Evolutionary conservation across 2,113 vertebrate species (phyloP).

Genomic region (Toxotes jaculatrix): DNA sequence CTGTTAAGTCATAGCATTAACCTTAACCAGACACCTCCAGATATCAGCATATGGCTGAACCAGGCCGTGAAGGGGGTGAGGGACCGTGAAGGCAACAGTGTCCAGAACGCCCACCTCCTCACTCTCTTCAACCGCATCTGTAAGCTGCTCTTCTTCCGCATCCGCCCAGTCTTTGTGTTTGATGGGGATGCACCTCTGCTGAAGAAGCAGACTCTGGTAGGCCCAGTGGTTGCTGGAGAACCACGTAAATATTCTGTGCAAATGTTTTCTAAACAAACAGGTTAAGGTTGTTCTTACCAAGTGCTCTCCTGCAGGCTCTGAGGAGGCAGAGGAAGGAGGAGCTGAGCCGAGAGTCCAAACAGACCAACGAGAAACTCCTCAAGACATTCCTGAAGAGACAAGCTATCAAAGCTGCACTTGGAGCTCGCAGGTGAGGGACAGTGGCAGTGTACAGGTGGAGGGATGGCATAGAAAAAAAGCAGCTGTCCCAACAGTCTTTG

Average conservation of each 20-base stretch:
- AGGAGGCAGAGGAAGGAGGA: conserved; percentile 93
- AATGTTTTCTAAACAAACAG: neutral
- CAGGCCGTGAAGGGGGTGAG: conserved; percentile 96
- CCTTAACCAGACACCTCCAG: conserved; percentile 83
- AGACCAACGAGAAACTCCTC: conserved; percentile 93
- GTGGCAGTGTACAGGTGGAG: neutral
- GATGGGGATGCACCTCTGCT: conserved; percentile 95
- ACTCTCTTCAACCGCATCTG: conserved; percentile 95
- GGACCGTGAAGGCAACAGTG: conserved; percentile 87
- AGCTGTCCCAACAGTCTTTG: neutral
- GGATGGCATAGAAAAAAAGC: too few relatives aligned
- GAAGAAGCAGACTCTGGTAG: conserved; percentile 96
- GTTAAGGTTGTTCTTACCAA: neutral
- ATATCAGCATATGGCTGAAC: conserved; percentile 99
- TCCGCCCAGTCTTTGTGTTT: conserved; percentile 95
- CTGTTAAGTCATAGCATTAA: neutral
- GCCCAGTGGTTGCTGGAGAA: conserved; percentile 18
- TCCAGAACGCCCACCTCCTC: conserved; percentile 95
- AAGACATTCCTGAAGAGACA: conserved; percentile 95
- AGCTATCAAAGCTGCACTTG: conserved; percentile 90
- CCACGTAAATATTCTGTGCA: neutral
- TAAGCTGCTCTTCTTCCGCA: conserved; percentile 96
- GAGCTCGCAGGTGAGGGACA: conserved; percentile 85
- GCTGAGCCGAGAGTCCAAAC: conserved; percentile 87
- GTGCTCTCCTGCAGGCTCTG: conserved; percentile 83